A percentile compares a stretch with the other conserved stretches of the same genome.
Evolutionary conservation across 2,113 vertebrate species (phyloP).

Genomic region (Passerina amoena): DNA sequence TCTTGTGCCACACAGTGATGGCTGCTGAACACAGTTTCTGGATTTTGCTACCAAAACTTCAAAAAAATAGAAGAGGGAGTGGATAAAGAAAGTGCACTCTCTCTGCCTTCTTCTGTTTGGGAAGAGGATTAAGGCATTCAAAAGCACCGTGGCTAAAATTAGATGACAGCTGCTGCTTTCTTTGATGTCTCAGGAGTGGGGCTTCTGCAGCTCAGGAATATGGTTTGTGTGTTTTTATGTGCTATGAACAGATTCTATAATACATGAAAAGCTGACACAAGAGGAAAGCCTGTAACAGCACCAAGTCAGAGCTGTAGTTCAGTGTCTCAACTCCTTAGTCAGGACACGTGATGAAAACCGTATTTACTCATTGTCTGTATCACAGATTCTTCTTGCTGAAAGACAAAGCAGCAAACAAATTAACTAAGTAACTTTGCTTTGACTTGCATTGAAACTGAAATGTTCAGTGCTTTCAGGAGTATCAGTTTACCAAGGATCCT

Average conservation of each 20-base stretch:
- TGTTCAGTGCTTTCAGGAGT: rapidly evolving
- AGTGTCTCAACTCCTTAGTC: neutral
- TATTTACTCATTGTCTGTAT: neutral
- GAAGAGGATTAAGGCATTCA: constrained; percentile 45
- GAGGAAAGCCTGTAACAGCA: neutral
- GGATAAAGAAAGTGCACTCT: neutral
- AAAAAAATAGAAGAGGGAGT: neutral
- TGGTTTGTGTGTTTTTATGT: neutral
- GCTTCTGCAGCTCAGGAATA: neutral
- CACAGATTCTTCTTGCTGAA: neutral
- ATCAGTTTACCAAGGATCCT: neutral
- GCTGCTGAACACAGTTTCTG: neutral
- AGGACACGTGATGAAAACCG: rapidly evolving
- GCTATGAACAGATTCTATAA: neutral
- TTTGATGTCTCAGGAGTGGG: constrained; percentile 18
- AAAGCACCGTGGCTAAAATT: neutral
- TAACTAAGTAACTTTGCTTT: neutral
- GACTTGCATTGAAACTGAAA: neutral
- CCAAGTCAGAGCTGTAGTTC: neutral
- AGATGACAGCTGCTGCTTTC: constrained; percentile 50
- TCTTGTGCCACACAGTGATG: neutral
- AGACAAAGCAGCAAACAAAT: neutral
- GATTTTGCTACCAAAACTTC: neutral
- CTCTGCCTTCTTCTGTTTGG: neutral
- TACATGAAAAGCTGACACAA: constrained; percentile 6